These are phyloP conservation scores for Trilocha varians DNA, from an alignment of 2,888 invertebrate species.

Conservation along the genomic window DNA sequence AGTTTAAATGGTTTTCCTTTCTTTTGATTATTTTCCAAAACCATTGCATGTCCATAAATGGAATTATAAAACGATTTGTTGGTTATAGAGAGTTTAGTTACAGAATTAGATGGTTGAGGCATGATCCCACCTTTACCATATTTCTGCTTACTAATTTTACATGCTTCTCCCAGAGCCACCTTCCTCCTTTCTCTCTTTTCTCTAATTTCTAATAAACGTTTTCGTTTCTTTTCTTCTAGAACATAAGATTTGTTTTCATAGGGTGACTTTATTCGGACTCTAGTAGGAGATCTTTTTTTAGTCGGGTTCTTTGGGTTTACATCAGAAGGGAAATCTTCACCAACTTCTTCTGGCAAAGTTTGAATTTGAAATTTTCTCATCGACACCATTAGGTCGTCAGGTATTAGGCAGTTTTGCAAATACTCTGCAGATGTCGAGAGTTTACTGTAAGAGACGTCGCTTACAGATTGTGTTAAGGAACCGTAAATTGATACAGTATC, in stretches of 20 bases:
- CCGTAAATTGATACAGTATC: not conserved
- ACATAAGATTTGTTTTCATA: slow-evolving; percentile 52
- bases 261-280: slow-evolving; percentile 52
- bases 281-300: slow-evolving; percentile 41
- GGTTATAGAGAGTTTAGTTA: slow-evolving; percentile 59
- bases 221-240: slow-evolving; percentile 55
- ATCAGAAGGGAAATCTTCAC: slow-evolving; percentile 21
- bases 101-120: slow-evolving; percentile 51
- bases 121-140: slow-evolving; percentile 30
- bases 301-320: slow-evolving; percentile 8
- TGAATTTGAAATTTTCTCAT: slow-evolving; percentile 38
- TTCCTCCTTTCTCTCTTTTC: slow-evolving; percentile 52
- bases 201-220: slow-evolving; percentile 50
- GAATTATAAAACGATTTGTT: slow-evolving; percentile 65
- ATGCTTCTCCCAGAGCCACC: slow-evolving; percentile 40
- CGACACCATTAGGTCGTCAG: slow-evolving; percentile 34
- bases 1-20: slow-evolving; percentile 22
- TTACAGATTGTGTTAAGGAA: not conserved
- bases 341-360: slow-evolving; percentile 37
- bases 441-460: not conserved
- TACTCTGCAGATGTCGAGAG: slow-evolving; percentile 10
- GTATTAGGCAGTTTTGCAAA: slow-evolving; percentile 18
- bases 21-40: slow-evolving; percentile 19
- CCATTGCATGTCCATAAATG: slow-evolving; percentile 45
- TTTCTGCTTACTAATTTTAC: slow-evolving; percentile 44